Evolutionary conservation across 2,113 vertebrate genomes (phyloP).

Genomic region (Hipposideros armiger): DNA sequence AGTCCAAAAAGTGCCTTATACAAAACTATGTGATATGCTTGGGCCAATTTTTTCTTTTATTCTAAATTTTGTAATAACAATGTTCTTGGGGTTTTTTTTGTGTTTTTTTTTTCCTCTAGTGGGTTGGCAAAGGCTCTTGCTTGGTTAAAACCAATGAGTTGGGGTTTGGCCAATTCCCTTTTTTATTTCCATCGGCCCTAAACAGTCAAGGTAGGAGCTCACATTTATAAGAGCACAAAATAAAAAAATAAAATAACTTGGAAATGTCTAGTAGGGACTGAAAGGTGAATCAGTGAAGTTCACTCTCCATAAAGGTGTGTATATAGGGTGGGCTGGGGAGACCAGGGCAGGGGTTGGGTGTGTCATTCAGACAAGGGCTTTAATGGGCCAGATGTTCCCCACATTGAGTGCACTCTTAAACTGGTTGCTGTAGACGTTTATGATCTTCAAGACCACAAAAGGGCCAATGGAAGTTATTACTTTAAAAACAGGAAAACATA

Average conservation of each 20-base stretch:
- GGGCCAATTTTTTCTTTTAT: constrained; percentile 44
- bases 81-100: background rate
- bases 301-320: background rate
- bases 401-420: background rate
- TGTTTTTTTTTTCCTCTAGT: background rate
- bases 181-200: background rate
- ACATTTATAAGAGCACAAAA: background rate
- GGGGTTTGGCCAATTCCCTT: background rate
- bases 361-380: background rate
- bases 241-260: background rate
- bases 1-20: constrained; percentile 42
- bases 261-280: background rate
- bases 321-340: fast-evolving
- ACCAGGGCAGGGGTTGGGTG: background rate
- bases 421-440: background rate
- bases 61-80: constrained; percentile 1
- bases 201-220: background rate
- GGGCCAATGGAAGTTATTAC: background rate
- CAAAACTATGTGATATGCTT: background rate
- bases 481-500: background rate
- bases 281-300: background rate
- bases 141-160: constrained; percentile 3
- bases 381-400: background rate
- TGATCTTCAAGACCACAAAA: background rate
- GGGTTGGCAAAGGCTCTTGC: background rate